A percentile compares a stretch with the other conserved stretches of the same genome.
phyloP scores from a whole-genome alignment of 2,113 vertebrate genomes.

The Callocephalon fimbriatum region DNA sequence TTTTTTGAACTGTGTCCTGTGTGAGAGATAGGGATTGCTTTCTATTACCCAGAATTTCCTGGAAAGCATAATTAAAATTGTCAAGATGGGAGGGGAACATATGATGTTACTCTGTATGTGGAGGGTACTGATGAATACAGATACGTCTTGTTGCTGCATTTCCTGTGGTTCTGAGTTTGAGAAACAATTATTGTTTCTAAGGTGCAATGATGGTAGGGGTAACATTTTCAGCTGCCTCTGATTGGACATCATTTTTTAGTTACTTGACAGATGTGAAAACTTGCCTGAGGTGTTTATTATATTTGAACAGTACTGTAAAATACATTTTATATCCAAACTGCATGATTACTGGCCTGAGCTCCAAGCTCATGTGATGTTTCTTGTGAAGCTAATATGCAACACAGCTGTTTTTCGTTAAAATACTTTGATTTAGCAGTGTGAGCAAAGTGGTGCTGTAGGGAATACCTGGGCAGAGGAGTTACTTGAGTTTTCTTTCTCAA shows the following conservation, averaged over 20 bases:
- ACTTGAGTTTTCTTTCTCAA: background rate
- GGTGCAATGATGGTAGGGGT: background rate
- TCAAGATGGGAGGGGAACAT: background rate
- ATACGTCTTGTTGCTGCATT: fast-evolving
- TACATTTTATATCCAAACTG: background rate
- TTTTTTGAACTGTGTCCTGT: background rate
- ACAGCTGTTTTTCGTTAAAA: slow-evolving; percentile 16
- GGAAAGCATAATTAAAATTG: background rate
- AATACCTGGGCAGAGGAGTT: slow-evolving; percentile 2
- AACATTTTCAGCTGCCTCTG: background rate
- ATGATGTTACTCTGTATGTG: background rate
- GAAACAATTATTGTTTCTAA: background rate
- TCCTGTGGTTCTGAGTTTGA: background rate
- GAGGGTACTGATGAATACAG: background rate
- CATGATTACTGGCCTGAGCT: background rate
- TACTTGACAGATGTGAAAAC: background rate
- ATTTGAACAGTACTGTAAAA: slow-evolving; percentile 46
- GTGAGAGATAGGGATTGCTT: background rate
- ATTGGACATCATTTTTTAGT: background rate
- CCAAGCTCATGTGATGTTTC: background rate
- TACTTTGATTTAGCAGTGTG: background rate
- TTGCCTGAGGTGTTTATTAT: slow-evolving; percentile 35
- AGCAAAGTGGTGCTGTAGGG: background rate
- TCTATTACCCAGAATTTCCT: background rate
- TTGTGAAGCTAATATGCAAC: background rate